phyloP scores from a whole-genome alignment of 1,140 invertebrate species.

The Thrips palmi region DNA sequence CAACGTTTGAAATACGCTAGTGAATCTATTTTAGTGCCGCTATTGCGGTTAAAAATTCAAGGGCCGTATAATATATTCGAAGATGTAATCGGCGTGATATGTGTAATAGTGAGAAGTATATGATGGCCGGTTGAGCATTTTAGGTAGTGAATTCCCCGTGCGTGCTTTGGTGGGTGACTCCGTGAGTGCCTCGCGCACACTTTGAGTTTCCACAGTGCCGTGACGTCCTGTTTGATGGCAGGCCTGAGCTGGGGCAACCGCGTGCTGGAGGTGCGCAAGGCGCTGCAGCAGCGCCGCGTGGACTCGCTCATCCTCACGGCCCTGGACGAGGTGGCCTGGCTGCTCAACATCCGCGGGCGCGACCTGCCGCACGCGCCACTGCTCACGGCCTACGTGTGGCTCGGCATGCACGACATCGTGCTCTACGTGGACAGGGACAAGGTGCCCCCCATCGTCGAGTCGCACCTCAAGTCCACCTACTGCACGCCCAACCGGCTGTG shows the following conservation, averaged over 20 bases:
- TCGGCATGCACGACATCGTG: slow-evolving; percentile 39
- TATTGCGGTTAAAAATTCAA: too few species aligned
- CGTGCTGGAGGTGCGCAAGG: slow-evolving; percentile 40
- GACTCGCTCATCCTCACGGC: slow-evolving; percentile 72
- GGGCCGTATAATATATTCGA: slow-evolving; percentile 10
- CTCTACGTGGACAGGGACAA: slow-evolving; percentile 42
- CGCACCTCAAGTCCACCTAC: slow-evolving; percentile 36
- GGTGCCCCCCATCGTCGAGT: slow-evolving; percentile 28
- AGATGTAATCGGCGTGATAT: not conserved
- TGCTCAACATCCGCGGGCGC: slow-evolving; percentile 83
- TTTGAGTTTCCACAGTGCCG: slow-evolving; percentile 20
- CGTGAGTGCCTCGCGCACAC: not conserved
- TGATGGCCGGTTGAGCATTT: not conserved
- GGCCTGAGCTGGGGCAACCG: slow-evolving; percentile 56
- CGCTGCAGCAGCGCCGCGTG: slow-evolving; percentile 41
- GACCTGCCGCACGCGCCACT: slow-evolving; percentile 82
- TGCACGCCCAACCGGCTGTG: slow-evolving; percentile 37
- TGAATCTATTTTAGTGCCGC: too few species aligned
- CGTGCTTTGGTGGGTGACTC: not conserved
- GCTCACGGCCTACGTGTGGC: slow-evolving; percentile 54
- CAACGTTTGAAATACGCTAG: too few species aligned
- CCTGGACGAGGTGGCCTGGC: slow-evolving; percentile 83
- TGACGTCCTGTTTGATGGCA: too few species aligned
- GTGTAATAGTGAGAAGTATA: not conserved
- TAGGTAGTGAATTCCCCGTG: not conserved